Conservation (phyloP, 2,888 invertebrate genomes). For the Leptura quadrifasciata region DNA sequence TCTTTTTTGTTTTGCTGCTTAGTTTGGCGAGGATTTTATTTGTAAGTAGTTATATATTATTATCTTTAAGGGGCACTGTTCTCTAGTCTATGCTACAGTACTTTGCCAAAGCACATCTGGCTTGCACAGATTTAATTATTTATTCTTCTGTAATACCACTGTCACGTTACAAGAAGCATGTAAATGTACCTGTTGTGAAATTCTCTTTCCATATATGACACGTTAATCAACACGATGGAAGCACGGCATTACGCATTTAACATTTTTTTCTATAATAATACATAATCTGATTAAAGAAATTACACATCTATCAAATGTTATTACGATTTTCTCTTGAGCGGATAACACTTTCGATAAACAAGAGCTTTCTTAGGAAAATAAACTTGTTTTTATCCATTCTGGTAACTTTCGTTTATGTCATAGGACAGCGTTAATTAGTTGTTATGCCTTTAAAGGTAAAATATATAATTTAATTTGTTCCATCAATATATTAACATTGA, state of each 20-base stretch:
- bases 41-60: neutral
- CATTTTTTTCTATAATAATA: constrained; percentile 13
- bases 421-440: constrained; percentile 2
- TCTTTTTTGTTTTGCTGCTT: constrained; percentile 16
- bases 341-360: constrained; percentile 15
- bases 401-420: constrained; percentile 14
- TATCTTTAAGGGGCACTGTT: neutral
- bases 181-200: constrained; percentile 19
- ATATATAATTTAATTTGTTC: neutral
- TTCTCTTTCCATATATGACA: constrained; percentile 13
- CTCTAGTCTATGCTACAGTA: neutral
- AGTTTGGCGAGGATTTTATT: constrained; percentile 19
- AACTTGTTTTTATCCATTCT: neutral
- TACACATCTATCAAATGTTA: constrained; percentile 4
- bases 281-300: neutral
- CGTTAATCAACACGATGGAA: constrained; percentile 9
- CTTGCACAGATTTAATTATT: constrained; percentile 8
- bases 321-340: neutral
- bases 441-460: neutral
- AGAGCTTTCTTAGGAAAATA: constrained; percentile 13
- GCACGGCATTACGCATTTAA: neutral
- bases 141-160: neutral
- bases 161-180: constrained; percentile 12
- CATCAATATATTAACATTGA: neutral
- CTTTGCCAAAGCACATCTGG: constrained; percentile 1